Base-by-base conservation (phyloP, 1,140 invertebrate species). In the Neodiprion lecontei region DNA sequence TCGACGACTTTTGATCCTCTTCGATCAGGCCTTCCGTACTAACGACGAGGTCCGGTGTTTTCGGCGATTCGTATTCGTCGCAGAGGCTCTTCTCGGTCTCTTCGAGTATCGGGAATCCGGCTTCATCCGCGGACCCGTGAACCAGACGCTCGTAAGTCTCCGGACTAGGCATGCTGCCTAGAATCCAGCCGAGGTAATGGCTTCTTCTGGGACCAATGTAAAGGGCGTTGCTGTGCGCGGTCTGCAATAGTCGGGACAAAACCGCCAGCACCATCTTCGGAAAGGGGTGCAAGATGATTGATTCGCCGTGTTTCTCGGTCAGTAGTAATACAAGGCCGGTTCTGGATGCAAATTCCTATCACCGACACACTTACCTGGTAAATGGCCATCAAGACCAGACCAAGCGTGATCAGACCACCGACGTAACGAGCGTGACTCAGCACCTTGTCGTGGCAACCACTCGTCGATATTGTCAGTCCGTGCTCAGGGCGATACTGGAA, bases 171-270 rank as follows among this genome's bases (percentile, higher is more conserved):
- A 69, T 69, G 21, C 1, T 61, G 7, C 68, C 75, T n/a, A 81
- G 76, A 48, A 80, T 74, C 78, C 80, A 81, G 0, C 50, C 75
- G 28, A 48, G 68, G 48, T 76, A 79, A 2, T 28, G 47, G 0
- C 21, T 14, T 1, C 75, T 75, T 10, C 9, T n/a, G 0, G 68
- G 61, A 0, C 75, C 75, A 68, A 79, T 53, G 48, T 72, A 73
- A 2, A 74, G 10, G 1, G 66, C 72, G 66, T 73, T 78, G 47
- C 49, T 53, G 1, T 75, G 67, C 0, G 78, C 76, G 1, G 79
- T 78, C 65, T 80, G 79, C 48, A 80, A 67, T 3, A 81, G 14
- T 3, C 80, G 75, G 11, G 76, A 72, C 11, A 80, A 21, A 21
- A 78, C 40, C 9, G 74, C 73, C 17, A 81, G 48, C 1, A 70